These are phyloP conservation scores for Drosophila testacea DNA, from an alignment of 2,888 invertebrate genomes.

Conservation along the genomic window DNA sequence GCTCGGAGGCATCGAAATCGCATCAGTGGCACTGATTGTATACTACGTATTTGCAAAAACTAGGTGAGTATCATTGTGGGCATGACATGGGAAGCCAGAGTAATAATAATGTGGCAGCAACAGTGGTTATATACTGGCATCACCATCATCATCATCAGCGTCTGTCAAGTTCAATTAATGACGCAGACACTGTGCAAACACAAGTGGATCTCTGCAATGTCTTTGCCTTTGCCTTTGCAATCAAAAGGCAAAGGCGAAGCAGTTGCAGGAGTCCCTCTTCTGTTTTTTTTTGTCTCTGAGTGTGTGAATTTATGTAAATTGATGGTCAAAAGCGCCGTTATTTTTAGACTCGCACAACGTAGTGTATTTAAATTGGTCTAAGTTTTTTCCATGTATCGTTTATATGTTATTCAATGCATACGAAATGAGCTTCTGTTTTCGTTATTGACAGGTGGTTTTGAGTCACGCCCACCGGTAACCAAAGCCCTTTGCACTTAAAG, in stretches of 20 bases:
- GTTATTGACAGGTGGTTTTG: conserved; percentile 32
- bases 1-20: conserved; percentile 83
- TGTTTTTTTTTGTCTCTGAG: too few species aligned
- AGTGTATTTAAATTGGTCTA: conserved; percentile 8
- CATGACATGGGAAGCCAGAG: conserved; percentile 56
- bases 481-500: conserved; percentile 20
- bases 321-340: conserved; percentile 47
- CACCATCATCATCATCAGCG: conserved; percentile 25
- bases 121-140: conserved; percentile 29
- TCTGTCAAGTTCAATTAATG: conserved; percentile 63
- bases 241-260: too few species aligned
- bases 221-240: not conserved
- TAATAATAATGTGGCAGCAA: conserved; percentile 49
- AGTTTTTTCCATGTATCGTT: conserved; percentile 15
- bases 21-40: conserved; percentile 82
- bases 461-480: conserved; percentile 17
- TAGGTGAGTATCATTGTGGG: conserved; percentile 71
- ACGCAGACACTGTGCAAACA: conserved; percentile 23
- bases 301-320: conserved; percentile 39
- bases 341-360: conserved; percentile 47
- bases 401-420: conserved; percentile 52
- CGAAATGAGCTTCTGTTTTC: conserved; percentile 31
- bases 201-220: not conserved
- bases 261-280: too few species aligned
- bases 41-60: conserved; percentile 84